Base-by-base conservation (phyloP, 2,888 invertebrate genomes). In the Clunio marinus region DNA sequence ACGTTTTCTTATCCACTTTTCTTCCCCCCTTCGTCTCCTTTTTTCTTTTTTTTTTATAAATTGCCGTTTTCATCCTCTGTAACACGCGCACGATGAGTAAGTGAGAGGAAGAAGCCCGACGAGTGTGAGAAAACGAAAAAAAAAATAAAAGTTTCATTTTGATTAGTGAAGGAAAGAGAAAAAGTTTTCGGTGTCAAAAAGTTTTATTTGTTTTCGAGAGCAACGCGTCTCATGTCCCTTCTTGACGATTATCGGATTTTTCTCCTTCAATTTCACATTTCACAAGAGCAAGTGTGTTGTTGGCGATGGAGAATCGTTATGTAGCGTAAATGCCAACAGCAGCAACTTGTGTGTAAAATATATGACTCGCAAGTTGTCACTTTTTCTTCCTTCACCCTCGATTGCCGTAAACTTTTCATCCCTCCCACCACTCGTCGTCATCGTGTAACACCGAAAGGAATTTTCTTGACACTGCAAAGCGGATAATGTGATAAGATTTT, bases 181-280 rank as follows among this genome's bases (percentile, higher is more conserved):
- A 13, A 32, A 13, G 35, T 51, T 4, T 20, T 57, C 27, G 27
- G 57, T 57, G 57, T 57, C 57, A 57, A 51, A 57, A 57, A 27
- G 25, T 57, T 57, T 57, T 57, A 57, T 57, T 57, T 57, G 57
- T 57, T 25, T 57, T 57, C 57, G 57, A 10, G 57, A 27, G 27
- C 13, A 24, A 25, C 27, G 57, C 5, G 32, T 4, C 57, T n/a
- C 27, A 57, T 57, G 57, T 57, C 57, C 57, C 57, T 22, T 51
- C 51, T n/a, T 27, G 57, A 57, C 15, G 57, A 57, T 57, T 57
- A 57, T 57, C 57, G 24, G 22, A 55, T 55, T 22, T 55, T 15
- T 45, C 32, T 55, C 22, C 4, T 25, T 57, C 13, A 32, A 8
- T 51, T 22, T 22, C 17, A 20, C 7, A 17, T 22, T 51, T 41